Evolutionary conservation across 2,797 vertebrate genomes (phyloP).

Genomic region (Numenius phaeopus): DNA sequence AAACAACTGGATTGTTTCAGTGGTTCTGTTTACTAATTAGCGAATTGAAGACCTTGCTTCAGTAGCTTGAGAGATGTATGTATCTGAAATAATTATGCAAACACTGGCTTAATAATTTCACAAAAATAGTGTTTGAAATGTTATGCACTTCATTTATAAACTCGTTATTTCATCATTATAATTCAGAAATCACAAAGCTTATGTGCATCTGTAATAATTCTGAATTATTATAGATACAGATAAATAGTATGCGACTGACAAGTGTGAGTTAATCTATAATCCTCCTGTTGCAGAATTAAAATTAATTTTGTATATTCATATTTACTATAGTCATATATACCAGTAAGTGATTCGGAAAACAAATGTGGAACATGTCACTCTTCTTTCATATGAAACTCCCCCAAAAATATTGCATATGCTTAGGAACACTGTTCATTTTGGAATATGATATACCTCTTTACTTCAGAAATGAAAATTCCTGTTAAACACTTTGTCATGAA

Average conservation of each 20-base stretch:
- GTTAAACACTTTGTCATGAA: neutral
- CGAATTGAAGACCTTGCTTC: neutral
- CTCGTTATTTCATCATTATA: neutral
- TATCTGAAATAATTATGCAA: slow-evolving; percentile 9
- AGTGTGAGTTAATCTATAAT: neutral
- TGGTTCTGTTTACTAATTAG: neutral
- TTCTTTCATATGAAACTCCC: neutral
- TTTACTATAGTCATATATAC: neutral
- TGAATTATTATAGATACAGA: neutral
- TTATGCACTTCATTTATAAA: neutral
- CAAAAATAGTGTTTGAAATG: slow-evolving; percentile 18
- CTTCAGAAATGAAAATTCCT: neutral
- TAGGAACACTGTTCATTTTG: neutral
- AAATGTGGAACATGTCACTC: neutral
- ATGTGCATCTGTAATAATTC: neutral
- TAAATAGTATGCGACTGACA: neutral
- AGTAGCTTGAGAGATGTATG: neutral
- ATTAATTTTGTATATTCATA: neutral
- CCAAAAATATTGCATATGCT: neutral
- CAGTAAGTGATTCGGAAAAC: neutral
- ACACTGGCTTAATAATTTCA: neutral
- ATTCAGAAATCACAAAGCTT: neutral
- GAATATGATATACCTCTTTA: neutral
- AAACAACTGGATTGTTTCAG: neutral
- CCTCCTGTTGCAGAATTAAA: neutral